Base-by-base conservation (phyloP, 2,113 vertebrate species). In the Erpornis zantholeuca region DNA sequence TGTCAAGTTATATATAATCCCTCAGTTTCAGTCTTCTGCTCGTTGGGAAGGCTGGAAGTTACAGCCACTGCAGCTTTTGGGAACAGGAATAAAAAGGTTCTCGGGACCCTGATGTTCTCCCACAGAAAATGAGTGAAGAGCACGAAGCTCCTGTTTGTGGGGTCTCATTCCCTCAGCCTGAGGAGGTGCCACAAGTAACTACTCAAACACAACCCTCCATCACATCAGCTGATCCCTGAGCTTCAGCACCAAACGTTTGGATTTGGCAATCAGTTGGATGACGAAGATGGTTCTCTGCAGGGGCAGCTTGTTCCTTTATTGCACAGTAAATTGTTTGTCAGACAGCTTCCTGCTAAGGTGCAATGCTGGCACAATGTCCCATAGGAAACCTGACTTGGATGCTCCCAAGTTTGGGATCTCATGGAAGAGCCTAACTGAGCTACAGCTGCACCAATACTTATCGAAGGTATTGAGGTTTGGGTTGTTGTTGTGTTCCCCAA, bases 201-300 rank as follows among this genome's bases (percentile, higher is more conserved):
- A 10, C 42, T 17, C 44, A 11, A 19, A 23, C 42, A 40, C 42
- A 2, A 1, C 75, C 42, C 53, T 12, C 47, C 3, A 1, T 9
- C 36, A 2, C 63, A 6, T 11, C 59, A 3, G 28, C 7, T 33
- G 36, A 15, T 10, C 63, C 49, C 0, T 3, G 10, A 8, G 33
- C 52, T 38, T 9, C 64, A 2, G 29, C 0, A 23, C 65, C 22
- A 35, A 42, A 24, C 24, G 0, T 4, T 14, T 25, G 77, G 21
- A 8, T 68, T 29, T 61, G 59, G 54, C 56, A 54, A 3, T 11
- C 53, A 10, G 2, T 0, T 13, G 61, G 85, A 9, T 25, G 69
- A 10, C 28, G 89, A 31, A 35, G 72, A 24, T 12, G 40, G 53
- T 15, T 84, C 57, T 53, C 57, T 64, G 10, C 81, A 57, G 86